These are phyloP conservation scores for Atta colombica DNA, from an alignment of 1,140 invertebrate genomes.

Conservation along the genomic window DNA sequence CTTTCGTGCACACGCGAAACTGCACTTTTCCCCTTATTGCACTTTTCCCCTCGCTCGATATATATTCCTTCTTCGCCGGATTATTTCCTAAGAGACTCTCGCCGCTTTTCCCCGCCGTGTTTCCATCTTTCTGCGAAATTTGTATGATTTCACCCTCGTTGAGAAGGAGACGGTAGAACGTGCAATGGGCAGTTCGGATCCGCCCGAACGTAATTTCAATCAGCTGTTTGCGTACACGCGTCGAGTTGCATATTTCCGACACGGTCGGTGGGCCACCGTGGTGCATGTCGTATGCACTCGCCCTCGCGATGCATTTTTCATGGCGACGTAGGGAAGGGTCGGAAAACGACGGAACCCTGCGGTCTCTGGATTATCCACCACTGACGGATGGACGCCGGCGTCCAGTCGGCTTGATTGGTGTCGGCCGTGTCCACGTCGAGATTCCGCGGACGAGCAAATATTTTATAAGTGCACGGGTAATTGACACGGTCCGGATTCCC, in stretches of 20 bases:
- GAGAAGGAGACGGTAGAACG: not conserved
- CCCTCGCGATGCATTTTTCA: constrained; percentile 65
- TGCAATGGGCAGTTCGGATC: not conserved
- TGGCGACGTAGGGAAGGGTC: constrained; percentile 45
- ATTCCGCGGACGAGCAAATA: constrained; percentile 64
- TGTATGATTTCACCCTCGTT: constrained; percentile 17
- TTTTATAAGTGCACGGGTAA: constrained; percentile 68
- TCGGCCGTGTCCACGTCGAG: constrained; percentile 53
- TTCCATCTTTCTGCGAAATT: constrained; percentile 33
- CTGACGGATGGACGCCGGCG: constrained; percentile 62
- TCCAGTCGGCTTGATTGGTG: constrained; percentile 60
- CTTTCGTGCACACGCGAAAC: constrained; percentile 21
- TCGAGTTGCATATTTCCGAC: constrained; percentile 49
- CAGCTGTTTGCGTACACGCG: constrained; percentile 73
- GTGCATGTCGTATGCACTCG: constrained; percentile 44
- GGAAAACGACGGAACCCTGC: constrained; percentile 41
- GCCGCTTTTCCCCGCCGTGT: not conserved
- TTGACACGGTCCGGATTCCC: constrained; percentile 60
- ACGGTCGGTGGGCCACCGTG: constrained; percentile 40
- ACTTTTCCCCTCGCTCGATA: constrained; percentile 22
- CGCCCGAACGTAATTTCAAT: constrained; percentile 69
- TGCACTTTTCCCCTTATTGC: constrained; percentile 26
- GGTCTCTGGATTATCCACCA: constrained; percentile 66
- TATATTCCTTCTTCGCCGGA: not conserved
- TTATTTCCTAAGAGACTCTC: constrained; percentile 30